Evolutionary conservation across 30 jellyfish, hydroid and myxozoan genomes (phyloP).

Genomic region (Pseudorhiza aurosa): DNA sequence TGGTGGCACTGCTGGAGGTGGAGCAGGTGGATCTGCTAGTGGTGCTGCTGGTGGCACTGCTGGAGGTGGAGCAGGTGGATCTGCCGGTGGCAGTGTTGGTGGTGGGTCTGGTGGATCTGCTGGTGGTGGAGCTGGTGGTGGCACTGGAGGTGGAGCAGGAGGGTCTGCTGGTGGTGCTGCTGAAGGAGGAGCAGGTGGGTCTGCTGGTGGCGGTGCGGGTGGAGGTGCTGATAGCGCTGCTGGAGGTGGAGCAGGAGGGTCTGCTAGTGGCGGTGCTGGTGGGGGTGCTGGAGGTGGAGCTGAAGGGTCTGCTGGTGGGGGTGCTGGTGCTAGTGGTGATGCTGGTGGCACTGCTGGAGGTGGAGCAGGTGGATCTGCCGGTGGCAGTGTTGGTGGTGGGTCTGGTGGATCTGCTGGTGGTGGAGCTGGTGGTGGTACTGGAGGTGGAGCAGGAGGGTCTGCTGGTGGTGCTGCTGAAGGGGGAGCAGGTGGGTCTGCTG

Average conservation of each 20-base stretch:
- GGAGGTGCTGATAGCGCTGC: conserved; percentile 43
- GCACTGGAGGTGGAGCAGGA: conserved; percentile 35
- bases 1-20: conserved; percentile 40
- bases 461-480: conserved; percentile 21
- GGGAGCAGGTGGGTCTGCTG: conserved; percentile 31
- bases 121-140: conserved; percentile 41
- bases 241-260: background rate
- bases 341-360: conserved; percentile 14
- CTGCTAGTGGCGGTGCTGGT: conserved; percentile 21
- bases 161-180: conserved; percentile 63
- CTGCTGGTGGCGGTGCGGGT: conserved; percentile 16
- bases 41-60: conserved; percentile 35
- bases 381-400: background rate
- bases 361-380: background rate
- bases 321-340: conserved; percentile 12
- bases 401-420: background rate
- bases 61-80: conserved; percentile 63
- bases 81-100: conserved; percentile 33
- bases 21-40: conserved; percentile 36
- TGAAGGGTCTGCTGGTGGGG: conserved; percentile 10
- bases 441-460: conserved; percentile 29
- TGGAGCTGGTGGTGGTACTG: conserved; percentile 16
- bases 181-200: conserved; percentile 18
- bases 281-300: conserved; percentile 31
- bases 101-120: conserved; percentile 43